These are phyloP conservation scores for Parus major DNA, from an alignment of 2,113 vertebrate species.

Conservation along the genomic window DNA sequence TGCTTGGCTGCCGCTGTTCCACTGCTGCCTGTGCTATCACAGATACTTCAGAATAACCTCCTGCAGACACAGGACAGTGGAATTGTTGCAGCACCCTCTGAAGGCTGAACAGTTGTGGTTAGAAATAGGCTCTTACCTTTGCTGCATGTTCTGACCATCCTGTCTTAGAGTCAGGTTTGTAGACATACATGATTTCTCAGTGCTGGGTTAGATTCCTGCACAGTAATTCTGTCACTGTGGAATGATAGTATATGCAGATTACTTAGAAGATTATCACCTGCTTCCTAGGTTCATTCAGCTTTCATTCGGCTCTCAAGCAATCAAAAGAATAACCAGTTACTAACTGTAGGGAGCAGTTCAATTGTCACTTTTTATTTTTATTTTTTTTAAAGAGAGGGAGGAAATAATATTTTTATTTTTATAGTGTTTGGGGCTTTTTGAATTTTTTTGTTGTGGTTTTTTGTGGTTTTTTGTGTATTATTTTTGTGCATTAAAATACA, in stretches of 20 bases:
- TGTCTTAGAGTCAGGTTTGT: neutral
- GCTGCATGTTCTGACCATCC: neutral
- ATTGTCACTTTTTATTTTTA: accelerated
- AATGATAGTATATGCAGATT: neutral
- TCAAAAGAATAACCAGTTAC: neutral
- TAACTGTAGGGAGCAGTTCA: neutral
- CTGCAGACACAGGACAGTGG: neutral
- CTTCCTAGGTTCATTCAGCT: neutral
- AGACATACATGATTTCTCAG: neutral
- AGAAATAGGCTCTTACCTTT: neutral
- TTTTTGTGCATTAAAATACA: neutral
- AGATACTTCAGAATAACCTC: neutral
- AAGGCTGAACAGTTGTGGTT: neutral
- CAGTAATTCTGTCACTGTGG: neutral
- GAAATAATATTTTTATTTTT: neutral
- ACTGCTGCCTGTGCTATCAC: neutral
- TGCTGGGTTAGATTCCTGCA: neutral
- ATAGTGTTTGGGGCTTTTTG: neutral
- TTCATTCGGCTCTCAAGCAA: neutral
- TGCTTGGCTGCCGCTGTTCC: neutral
- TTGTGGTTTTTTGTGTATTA: neutral
- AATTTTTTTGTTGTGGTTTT: neutral
- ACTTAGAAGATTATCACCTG: neutral
- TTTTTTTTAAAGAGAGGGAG: neutral
- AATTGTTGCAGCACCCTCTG: neutral